Conservation (phyloP, 2,888 invertebrate species). For the Catonia carolina region DNA sequence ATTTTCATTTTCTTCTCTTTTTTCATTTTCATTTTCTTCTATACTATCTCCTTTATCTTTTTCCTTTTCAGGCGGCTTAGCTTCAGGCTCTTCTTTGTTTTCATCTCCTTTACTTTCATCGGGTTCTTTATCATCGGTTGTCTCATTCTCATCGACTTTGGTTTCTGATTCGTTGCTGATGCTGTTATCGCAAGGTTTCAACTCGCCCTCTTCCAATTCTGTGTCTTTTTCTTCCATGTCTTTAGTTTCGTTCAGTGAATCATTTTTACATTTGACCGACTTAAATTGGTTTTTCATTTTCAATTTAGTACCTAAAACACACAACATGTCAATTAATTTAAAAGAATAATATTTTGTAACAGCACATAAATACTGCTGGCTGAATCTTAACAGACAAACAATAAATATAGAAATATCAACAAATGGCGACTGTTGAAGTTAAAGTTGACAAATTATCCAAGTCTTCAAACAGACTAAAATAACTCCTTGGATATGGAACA, state of each 20-base stretch:
- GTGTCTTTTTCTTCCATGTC: constrained; percentile 32
- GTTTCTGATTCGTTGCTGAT: constrained; percentile 31
- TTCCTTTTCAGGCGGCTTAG: constrained; percentile 32
- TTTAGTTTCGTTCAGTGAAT: constrained; percentile 19
- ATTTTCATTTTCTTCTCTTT: constrained; percentile 19
- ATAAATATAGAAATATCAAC: too few species aligned
- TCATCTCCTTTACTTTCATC: constrained; percentile 4
- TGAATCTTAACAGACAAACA: too few species aligned
- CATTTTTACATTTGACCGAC: constrained; percentile 10
- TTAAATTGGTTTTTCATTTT: constrained; percentile 5
- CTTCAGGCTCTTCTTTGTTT: constrained; percentile 21
- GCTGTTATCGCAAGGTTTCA: constrained; percentile 20
- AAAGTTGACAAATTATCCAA: too few species aligned
- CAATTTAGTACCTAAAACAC: constrained; percentile 35
- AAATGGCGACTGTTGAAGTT: too few species aligned
- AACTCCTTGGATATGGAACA: too few species aligned
- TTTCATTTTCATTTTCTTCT: constrained; percentile 25
- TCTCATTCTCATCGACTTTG: constrained; percentile 24
- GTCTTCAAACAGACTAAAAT: too few species aligned
- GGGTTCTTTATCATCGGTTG: constrained; percentile 23
- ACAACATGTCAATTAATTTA: too few species aligned
- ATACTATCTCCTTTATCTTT: constrained; percentile 34
- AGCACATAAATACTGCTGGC: too few species aligned
- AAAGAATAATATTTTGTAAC: too few species aligned
- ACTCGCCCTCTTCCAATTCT: constrained; percentile 28